Conservation (phyloP, 2,797 vertebrate genomes). For the Sylvia borin region DNA sequence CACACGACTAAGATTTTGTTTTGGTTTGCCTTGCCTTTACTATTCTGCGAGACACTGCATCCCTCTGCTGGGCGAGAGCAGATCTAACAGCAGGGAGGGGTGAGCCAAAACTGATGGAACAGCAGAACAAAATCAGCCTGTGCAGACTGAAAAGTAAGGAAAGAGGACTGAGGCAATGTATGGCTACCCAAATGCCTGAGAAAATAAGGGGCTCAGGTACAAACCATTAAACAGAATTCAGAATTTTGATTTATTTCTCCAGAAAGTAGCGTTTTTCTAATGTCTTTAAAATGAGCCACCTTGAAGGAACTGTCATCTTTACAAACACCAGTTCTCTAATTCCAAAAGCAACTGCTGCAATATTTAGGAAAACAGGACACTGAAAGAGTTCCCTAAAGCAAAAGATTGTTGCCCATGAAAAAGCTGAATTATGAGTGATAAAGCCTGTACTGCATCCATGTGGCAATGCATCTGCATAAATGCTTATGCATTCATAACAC, state of each 20-base stretch:
- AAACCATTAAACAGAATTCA: neutral
- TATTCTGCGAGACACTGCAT: neutral
- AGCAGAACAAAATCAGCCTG: neutral
- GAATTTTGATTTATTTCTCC: neutral
- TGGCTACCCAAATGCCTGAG: neutral
- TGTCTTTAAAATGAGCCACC: neutral
- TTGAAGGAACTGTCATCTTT: neutral
- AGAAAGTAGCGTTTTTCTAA: neutral
- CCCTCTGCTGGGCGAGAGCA: constrained; percentile 41
- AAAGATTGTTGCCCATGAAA: neutral
- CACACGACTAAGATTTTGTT: neutral
- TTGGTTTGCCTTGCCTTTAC: neutral
- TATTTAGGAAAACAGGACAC: neutral
- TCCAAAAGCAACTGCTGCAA: neutral
- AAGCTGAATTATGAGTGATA: neutral
- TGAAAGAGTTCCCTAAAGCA: neutral
- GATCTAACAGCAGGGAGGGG: neutral
- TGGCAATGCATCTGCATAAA: neutral
- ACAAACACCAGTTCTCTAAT: neutral
- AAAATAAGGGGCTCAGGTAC: neutral
- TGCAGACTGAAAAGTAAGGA: neutral
- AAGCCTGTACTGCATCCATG: neutral
- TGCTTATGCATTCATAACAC: neutral
- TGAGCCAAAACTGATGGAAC: neutral
- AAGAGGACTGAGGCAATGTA: neutral